Evolutionary conservation across 2,888 invertebrate species (phyloP), one percentile per base, ranked within the genome.

Genomic region (Colletes collaris): DNA sequence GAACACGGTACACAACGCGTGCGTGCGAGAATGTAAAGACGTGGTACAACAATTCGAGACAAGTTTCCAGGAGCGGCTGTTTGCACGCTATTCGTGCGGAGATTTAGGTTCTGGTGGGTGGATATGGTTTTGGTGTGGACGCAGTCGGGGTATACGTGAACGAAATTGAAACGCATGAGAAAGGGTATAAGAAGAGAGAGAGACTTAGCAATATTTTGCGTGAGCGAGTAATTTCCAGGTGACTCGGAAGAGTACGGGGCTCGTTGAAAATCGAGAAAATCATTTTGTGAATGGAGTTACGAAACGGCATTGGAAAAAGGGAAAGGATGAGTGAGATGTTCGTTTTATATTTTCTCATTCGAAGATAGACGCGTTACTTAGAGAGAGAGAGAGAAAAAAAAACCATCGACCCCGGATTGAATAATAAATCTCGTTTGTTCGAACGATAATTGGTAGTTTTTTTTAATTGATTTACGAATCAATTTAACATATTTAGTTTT

Each of bases 331-430:
- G 46, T 53, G 44, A 60, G 19, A 19, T 27, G 2, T 77, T 71
- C 50, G 71, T 65, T 82, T 84, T 84, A 80, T 84, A 84, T 82
- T 84, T 86, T 84, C 76, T 77, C 79, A 81, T 75, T 76, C 60
- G 76, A 52, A 62, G 62, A 40, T 66, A 69, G 69, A 35, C 35
- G 44, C 40, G 46, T 50, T 66, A 73, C 16, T 19, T 76, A 60
- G 63, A 40, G 40, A 7, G 40, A 27, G 16, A 16, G 16, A 16
- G 16, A 16, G 16, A 16, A 16, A 40, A 40, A 40, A 40, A 52
- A 52, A 56, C 16, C n/a, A 37, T 49, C 62, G 49, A 74, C 53
- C 52, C 74, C 53, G 55, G 69, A 70, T 72, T 35, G 40, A 58
- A 50, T 55, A 50, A 76, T 58, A 49, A 69, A 59, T 60, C 37